Percentiles rank a stretch among this genome's conserved stretches.
Evolutionary conservation across 2,113 vertebrate species (phyloP).

Genomic region (Plotosus lineatus): DNA sequence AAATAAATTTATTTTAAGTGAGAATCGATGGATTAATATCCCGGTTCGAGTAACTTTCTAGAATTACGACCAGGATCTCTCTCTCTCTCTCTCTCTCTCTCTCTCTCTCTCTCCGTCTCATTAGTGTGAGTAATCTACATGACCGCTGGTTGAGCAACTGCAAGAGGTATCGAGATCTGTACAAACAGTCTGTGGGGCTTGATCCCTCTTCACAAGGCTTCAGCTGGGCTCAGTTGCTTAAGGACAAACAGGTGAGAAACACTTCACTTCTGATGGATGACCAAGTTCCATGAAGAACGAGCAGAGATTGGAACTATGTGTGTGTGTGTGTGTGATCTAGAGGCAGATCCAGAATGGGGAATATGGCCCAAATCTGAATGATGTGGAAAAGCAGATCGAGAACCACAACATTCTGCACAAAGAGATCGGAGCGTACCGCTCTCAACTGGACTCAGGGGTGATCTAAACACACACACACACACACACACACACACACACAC

Average conservation of each 20-base stretch:
- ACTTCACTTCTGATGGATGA: neutral
- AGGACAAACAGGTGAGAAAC: neutral
- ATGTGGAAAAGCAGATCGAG: conserved; percentile 90
- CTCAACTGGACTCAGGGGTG: conserved; percentile 66
- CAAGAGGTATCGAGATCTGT: conserved; percentile 16
- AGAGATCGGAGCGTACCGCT: conserved; percentile 83
- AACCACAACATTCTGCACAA: conserved; percentile 90
- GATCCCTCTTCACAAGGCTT: neutral
- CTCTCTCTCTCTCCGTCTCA: neutral
- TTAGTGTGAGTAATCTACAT: neutral
- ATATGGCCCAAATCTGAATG: conserved; percentile 78
- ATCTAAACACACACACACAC: neutral
- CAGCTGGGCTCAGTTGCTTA: neutral
- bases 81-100: neutral
- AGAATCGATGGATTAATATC: neutral
- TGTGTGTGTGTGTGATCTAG: conserved; percentile 70
- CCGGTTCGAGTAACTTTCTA: neutral
- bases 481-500: neutral
- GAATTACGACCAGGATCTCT: neutral
- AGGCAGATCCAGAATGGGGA: conserved; percentile 65
- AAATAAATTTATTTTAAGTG: neutral
- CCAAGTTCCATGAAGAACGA: neutral
- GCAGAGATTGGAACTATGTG: neutral
- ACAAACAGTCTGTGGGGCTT: neutral
- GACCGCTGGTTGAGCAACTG: neutral